Evolutionary conservation across 2,113 vertebrate genomes (phyloP).

Genomic region (Clupea harengus): DNA sequence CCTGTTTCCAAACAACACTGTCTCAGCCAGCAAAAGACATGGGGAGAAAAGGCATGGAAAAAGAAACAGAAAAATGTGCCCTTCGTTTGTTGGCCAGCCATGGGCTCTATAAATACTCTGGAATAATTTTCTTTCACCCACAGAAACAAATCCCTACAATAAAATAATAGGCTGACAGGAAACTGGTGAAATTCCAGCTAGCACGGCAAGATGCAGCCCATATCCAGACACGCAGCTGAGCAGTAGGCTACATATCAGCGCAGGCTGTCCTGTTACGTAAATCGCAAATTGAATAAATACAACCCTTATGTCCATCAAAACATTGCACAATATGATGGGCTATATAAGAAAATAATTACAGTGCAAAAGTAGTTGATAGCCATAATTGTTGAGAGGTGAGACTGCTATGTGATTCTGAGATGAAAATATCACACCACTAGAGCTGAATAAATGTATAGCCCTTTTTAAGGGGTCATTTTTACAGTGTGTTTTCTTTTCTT

Average conservation of each 20-base stretch:
- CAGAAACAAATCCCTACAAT: not conserved
- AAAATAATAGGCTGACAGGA: not conserved
- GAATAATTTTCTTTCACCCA: not conserved
- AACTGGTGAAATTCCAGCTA: not conserved
- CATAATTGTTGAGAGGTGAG: not conserved
- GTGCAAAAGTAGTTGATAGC: not conserved
- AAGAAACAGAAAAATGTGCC: not conserved
- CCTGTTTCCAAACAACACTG: not conserved
- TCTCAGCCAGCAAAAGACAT: not conserved
- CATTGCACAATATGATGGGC: not conserved
- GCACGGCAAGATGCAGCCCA: not conserved
- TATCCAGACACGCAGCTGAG: not conserved
- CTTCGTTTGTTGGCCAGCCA: not conserved
- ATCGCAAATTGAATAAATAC: not conserved
- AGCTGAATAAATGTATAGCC: not conserved
- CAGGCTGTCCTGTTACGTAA: not conserved
- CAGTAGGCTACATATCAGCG: not conserved
- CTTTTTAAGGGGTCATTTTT: not conserved
- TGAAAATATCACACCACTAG: not conserved
- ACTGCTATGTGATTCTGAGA: not conserved
- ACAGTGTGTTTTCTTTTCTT: not conserved
- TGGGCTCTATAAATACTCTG: not conserved
- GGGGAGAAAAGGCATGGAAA: not conserved
- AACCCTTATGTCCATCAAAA: not conserved
- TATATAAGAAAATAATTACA: not conserved